A percentile compares a stretch with the other conserved stretches of the same genome.
Conservation (phyloP, 2,113 vertebrate species). For the Rhinoderma darwinii region DNA sequence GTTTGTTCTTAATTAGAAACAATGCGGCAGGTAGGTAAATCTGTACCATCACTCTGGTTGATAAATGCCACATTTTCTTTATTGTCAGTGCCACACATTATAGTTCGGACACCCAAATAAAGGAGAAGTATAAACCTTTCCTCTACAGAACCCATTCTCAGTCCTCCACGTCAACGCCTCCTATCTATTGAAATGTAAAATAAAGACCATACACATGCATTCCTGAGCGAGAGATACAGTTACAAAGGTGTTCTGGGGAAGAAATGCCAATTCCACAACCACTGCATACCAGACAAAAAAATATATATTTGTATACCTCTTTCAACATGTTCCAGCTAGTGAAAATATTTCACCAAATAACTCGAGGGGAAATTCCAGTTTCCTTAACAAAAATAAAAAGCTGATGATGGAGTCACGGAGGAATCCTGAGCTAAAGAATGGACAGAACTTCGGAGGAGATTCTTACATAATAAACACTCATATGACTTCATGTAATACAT, state of each 20-base stretch:
- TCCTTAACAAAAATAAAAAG: neutral
- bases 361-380: slow-evolving; percentile 21
- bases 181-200: neutral
- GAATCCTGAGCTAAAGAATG: neutral
- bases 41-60: no score
- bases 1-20: no score
- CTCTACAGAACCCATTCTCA: no score
- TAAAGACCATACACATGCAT: neutral
- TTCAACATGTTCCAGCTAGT: slow-evolving; percentile 7
- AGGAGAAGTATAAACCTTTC: no score
- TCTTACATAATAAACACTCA: neutral
- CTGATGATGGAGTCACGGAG: neutral
- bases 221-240: neutral
- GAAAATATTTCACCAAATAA: neutral
- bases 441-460: neutral
- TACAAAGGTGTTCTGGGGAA: neutral
- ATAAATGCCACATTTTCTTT: no score
- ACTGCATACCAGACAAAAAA: neutral
- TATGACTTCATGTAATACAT: neutral
- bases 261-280: neutral
- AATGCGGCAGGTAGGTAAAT: no score
- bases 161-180: neutral
- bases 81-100: no score
- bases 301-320: neutral
- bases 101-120: no score